Percentiles rank a stretch among this genome's conserved stretches.
These are phyloP conservation scores for Schizopygopsis malacanthus DNA, from an alignment of 2,797 vertebrate species.

Conservation along the genomic window DNA sequence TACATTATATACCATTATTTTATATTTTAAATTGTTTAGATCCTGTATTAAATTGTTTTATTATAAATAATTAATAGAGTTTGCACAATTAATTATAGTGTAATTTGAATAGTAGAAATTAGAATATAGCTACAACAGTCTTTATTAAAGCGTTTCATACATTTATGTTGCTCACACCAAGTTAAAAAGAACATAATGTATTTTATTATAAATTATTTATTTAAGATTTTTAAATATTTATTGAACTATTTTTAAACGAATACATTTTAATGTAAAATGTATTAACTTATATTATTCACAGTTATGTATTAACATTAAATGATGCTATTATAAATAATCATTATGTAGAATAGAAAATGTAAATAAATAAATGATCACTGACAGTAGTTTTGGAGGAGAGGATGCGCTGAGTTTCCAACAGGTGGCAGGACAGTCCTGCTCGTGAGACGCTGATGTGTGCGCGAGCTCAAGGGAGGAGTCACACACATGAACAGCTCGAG, in stretches of 20 bases:
- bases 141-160: neutral
- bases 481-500: slow-evolving; percentile 32
- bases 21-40: too few relatives aligned
- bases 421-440: slow-evolving; percentile 54
- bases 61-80: neutral
- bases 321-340: neutral
- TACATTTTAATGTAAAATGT: too few relatives aligned
- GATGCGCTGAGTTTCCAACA: slow-evolving; percentile 42
- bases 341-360: neutral
- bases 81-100: neutral
- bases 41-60: neutral
- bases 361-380: neutral
- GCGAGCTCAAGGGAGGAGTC: slow-evolving; percentile 56
- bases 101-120: neutral
- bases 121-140: neutral
- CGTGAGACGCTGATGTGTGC: neutral
- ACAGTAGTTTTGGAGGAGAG: neutral
- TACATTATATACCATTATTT: neutral
- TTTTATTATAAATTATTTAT: neutral
- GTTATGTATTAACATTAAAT: neutral
- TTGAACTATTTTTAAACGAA: neutral
- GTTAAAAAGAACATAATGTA: too few relatives aligned
- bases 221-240: neutral
- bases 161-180: too few relatives aligned
- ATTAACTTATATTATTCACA: neutral